Conservation (phyloP, 2,113 vertebrate genomes). For the Nettapus auritus region DNA sequence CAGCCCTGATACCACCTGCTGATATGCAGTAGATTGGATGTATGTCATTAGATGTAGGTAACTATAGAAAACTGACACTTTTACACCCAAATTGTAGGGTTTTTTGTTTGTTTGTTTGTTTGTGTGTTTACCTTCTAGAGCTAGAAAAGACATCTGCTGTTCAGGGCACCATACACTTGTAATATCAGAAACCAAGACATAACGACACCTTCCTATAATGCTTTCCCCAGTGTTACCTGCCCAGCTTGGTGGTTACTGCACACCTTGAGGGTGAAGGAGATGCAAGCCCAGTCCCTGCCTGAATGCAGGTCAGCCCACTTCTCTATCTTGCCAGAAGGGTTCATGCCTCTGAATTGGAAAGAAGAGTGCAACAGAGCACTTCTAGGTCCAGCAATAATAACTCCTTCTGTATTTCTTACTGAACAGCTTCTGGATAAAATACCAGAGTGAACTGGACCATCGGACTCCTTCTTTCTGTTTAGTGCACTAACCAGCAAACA, state of each 20-base stretch:
- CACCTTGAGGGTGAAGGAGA: rapidly evolving
- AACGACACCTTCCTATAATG: neutral
- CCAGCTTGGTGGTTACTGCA: neutral
- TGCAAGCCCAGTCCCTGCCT: neutral
- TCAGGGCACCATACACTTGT: neutral
- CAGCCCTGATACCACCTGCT: neutral
- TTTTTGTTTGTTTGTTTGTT: no score
- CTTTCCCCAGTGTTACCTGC: neutral
- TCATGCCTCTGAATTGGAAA: rapidly evolving
- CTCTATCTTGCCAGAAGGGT: neutral
- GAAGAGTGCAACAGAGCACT: neutral
- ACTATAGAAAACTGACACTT: neutral
- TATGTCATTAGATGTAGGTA: neutral
- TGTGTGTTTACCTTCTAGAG: neutral
- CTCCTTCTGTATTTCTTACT: neutral
- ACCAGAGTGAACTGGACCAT: neutral
- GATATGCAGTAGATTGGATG: neutral
- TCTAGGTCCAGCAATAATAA: neutral
- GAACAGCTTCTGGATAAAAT: neutral
- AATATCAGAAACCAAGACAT: neutral
- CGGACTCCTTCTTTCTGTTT: neutral
- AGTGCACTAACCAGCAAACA: neutral
- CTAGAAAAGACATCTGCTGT: neutral
- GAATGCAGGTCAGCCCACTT: neutral
- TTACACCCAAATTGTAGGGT: neutral